Base-by-base conservation (phyloP, 2,113 vertebrate species). In the Eptesicus fuscus region DNA sequence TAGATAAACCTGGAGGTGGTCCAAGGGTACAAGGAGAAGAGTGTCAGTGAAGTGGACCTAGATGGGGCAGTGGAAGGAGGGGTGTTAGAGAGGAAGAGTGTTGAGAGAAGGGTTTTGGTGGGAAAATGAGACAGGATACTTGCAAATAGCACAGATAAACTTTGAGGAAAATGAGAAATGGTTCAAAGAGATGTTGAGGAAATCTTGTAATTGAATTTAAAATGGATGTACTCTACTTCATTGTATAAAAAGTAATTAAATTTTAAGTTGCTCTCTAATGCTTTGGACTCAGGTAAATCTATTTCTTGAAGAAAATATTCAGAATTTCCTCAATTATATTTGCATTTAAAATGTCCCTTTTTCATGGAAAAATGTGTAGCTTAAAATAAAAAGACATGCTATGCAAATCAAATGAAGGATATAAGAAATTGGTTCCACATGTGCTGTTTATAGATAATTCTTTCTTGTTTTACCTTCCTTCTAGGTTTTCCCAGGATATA, bases 391-490 rank as follows among this genome's bases (percentile, higher is more conserved):
- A 85, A 73, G 16, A 16, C 3, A 73, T 2, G 63, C 17, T 51
- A 40, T 84, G 5, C 18, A 93, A 76, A 78, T 40, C 44, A 32
- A 94, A 80, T 70, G 5, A 78, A 42, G 9, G 22, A n/a, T 44
- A 65, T 35, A 69, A 56, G 83, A 87, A 44, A 73, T 17, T 35
- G 35, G 28, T 44, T 90, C 83, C 65, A 49, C 13, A 35, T 49
- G 30, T 70, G 9, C 5, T 35, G 11, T 59, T 92, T 84, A 80
- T 3, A 56, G 23, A 82, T 30, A 56, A 49, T 69, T 74, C 28
- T 78, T 91, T 91, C 44, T 89, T 96, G 35, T 56, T 83, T 84
- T 95, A 77, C 18, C 5, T 80, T 91, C 30, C 42, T 77, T 77
- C 32, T 85, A 90, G 32, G 16, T 83, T 91, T 88, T 78, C 49